phyloP scores from a whole-genome alignment of 2,888 invertebrate species.

The Tipula lateralis region DNA sequence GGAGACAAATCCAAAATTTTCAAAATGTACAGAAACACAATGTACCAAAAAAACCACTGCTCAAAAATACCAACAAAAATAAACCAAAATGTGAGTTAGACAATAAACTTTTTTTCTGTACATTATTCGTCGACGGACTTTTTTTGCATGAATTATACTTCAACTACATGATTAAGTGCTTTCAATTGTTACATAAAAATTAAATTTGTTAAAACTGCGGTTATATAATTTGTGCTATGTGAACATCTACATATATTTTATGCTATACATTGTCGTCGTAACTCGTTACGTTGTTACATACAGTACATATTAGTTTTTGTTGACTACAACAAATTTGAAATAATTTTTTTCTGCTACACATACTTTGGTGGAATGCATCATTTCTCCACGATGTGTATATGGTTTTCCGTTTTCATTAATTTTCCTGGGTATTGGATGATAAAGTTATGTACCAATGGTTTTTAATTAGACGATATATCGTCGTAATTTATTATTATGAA shows the following conservation, averaged over 20 bases:
- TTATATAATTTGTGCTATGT: neutral
- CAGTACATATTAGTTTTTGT: neutral
- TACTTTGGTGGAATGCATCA: too few species aligned
- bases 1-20: neutral
- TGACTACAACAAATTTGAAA: too few species aligned
- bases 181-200: constrained; percentile 13
- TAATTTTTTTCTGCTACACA: too few species aligned
- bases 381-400: too few species aligned
- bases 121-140: neutral
- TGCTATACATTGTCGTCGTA: neutral
- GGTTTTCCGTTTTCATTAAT: neutral
- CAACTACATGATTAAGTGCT: constrained; percentile 24
- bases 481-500: neutral
- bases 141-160: neutral
- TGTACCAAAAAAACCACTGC: neutral
- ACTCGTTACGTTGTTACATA: neutral
- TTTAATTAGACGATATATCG: constrained; percentile 3
- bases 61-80: neutral
- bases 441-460: neutral
- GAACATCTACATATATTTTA: too few species aligned
- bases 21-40: neutral
- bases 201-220: constrained; percentile 1
- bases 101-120: neutral
- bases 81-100: neutral
- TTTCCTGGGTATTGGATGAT: neutral